These are phyloP conservation scores for Monodelphis domestica DNA, from an alignment of 2,797 vertebrate species.

Conservation along the genomic window DNA sequence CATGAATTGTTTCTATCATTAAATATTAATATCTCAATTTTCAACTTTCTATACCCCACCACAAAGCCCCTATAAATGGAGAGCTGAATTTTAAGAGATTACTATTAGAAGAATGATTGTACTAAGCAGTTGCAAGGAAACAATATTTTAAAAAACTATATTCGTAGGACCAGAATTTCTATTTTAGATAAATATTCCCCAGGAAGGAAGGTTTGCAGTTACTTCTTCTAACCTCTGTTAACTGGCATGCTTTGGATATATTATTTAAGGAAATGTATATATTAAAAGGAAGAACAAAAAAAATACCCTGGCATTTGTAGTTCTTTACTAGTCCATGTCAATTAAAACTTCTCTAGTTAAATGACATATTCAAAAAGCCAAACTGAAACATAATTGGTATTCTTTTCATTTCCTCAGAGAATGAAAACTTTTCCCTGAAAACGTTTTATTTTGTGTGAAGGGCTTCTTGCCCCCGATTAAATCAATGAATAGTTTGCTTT, in stretches of 20 bases:
- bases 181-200: background rate
- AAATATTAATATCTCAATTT: background rate
- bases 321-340: background rate
- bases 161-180: background rate
- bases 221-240: background rate
- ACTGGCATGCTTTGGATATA: background rate
- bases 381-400: background rate
- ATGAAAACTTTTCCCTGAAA: background rate
- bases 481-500: background rate
- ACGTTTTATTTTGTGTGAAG: background rate
- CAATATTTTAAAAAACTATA: background rate
- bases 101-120: background rate
- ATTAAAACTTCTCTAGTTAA: background rate
- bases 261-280: too few relatives aligned
- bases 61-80: background rate
- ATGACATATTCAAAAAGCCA: background rate
- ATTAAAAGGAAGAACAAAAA: background rate
- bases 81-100: background rate
- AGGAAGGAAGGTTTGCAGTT: background rate
- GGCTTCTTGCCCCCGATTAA: background rate
- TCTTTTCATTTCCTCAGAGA: background rate
- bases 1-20: constrained; percentile 13
- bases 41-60: background rate
- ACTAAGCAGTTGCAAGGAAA: background rate
- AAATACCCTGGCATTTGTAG: background rate